Base-by-base conservation (phyloP, 2,113 vertebrate genomes). In the Suncus etruscus region DNA sequence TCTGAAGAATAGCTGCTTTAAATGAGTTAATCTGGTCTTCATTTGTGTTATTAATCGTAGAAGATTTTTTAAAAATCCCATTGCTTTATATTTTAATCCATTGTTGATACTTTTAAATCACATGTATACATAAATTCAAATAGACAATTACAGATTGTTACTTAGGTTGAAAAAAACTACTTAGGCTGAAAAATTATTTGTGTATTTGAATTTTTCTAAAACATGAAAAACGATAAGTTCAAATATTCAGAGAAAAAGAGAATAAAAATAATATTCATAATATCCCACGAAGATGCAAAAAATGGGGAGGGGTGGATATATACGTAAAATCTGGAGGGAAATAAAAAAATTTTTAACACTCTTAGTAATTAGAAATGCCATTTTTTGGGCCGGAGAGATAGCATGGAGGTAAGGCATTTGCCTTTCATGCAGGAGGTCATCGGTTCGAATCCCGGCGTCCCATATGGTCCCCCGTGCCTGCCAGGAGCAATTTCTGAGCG, bases 11-110 rank as follows among this genome's bases (percentile, higher is more conserved):
- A 31, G 27, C n/a, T 69, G 27, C 15, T 31, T 80, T 70, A 84
- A 80, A 68, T 0, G 18, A 88, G 84, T 76, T 80, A 92, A 87
- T 95, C 86, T 92, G 88, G 68, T 93, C 78, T 72, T 83, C 83
- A 90, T 86, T 91, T 83, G 74, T 27, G 73, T 83, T 92, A 92
- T 45, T 82, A 90, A 66, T 50, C 83, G 70, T 32, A 84, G n/a
- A 48, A 87, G 68, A 27, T 70, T 75, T 89, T 50, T 75, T 8
- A 1, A 92, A 76, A 92, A 76, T 65, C 68, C 29, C 27, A 39
- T 18, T 68, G 72, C 77, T 95, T 54, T 85, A 65, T 50, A 76
- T n/a, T 90, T 89, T 83, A 89, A 90, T 68, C 48, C 50, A 76
- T 63, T 78, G 54, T 11, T 63, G 68, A 81, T 84, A 75, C 6